phyloP scores from a whole-genome alignment of 2,113 vertebrate genomes.

The Chloropsis hardwickii region DNA sequence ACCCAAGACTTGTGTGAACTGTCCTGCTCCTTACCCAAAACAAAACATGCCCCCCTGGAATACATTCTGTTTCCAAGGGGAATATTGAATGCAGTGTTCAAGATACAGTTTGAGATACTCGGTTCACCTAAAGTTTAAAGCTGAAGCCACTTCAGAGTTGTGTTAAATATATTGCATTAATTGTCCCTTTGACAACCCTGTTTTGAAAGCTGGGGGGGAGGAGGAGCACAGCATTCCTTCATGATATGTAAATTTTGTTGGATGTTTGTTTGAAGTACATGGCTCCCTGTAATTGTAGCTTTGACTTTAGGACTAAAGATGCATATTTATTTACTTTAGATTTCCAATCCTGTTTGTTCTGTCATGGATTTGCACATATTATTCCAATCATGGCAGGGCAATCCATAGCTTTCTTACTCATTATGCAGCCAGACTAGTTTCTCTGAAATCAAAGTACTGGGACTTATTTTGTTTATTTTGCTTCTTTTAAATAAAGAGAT shows the following conservation, averaged over 20 bases:
- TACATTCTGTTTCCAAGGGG: not conserved
- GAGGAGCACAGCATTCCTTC: slow-evolving; percentile 12
- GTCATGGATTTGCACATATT: not conserved
- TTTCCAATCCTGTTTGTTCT: slow-evolving; percentile 18
- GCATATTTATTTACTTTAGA: not conserved
- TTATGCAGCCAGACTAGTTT: not conserved
- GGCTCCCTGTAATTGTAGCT: slow-evolving; percentile 18
- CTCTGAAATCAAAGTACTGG: slow-evolving; percentile 12
- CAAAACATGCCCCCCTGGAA: fast-evolving
- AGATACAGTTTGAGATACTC: not conserved
- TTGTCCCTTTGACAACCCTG: not conserved
- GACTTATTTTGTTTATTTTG: slow-evolving; percentile 23
- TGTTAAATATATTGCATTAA: not conserved
- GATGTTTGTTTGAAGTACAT: slow-evolving; percentile 20
- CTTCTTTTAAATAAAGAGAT: not conserved
- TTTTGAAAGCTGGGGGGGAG: not conserved
- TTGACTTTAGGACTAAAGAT: not conserved
- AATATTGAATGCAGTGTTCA: not conserved
- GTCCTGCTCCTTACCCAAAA: not conserved
- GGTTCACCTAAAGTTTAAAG: not conserved
- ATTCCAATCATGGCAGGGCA: not conserved
- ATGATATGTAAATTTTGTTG: not conserved
- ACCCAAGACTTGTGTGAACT: not conserved
- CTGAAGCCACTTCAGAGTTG: not conserved
- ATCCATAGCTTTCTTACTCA: not conserved